Base-by-base conservation (phyloP, 2,113 vertebrate genomes). In the Anhinga rufa region DNA sequence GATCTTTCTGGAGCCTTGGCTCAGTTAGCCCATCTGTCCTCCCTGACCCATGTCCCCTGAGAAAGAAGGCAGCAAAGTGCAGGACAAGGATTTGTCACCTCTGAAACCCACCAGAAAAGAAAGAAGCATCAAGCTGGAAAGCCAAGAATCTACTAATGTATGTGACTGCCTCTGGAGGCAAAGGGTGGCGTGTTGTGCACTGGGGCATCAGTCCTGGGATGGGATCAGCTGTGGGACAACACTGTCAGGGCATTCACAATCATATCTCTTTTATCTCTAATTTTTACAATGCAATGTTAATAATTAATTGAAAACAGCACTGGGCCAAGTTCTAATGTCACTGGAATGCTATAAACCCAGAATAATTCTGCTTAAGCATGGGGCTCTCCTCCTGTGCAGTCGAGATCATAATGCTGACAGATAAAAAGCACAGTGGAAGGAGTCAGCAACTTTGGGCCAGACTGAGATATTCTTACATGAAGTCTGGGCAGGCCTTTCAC, bases 231-330 rank as follows among this genome's bases (percentile, higher is more conserved):
- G 14, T 25, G 64, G n/a, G 54, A 60, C 77, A 88, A 69, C 32
- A 52, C 18, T 60, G 10, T 24, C 51, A 54, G 12, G 8, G 25
- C 14, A 17, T 55, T 78, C 16, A 66, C 60, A 81, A 52, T 88
- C 24, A 20, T 62, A 32, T 42, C 57, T 88, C 12, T 80, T 66
- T 72, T 82, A 66, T 64, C 69, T 77, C 20, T 90, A 36, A 81
- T 70, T 70, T 93, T 93, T 93, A 86, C 29, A 77, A 31, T 44
- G 9, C 10, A 9, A 38, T 83, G 95, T 96, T 94, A 97, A 93
- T 93, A 71, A 88, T 91, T 97, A 54, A 90, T 26, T 70, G 28
- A 62, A 86, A 66, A 29, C 19, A 72, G 9, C 13, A 14, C 21
- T 26, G 21, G 28, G 38, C 15, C 72, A 84, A 94, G 92, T 66